Evolutionary conservation across 1,140 invertebrate genomes (phyloP), one percentile per base, ranked within the genome.

Genomic region (Pseudomyrmex gracilis): DNA sequence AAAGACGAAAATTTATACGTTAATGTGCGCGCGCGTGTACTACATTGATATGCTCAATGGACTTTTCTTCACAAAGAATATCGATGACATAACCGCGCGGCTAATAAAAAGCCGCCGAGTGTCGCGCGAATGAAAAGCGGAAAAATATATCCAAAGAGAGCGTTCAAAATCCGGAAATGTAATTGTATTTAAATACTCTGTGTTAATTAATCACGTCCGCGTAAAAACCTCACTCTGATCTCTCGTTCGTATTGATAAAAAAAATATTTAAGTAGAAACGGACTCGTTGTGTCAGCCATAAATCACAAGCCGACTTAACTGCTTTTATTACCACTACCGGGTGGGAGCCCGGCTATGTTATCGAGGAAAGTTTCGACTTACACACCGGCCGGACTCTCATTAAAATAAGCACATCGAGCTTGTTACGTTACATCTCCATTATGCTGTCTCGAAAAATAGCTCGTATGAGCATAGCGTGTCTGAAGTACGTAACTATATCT

Each of bases 291-390:
- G 83, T 77, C 76, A 73, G 58, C 55, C 83, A 84, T 88, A 88
- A 88, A 88, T 88, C 86, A 88, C 64, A 60, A 51, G 49, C 47
- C 51, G 76, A 87, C 87, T 87, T 87, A 85, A 88, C 87, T 88
- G 77, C 87, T 88, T 34, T 88, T 87, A 85, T 77, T 87, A 87
- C 60, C 74, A 83, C 82, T 34, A 34, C 34, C 34, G 3, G 71
- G 8, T 17, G 51, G 64, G 53, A 22, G 34, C 34, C 63, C 45
- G 83, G 82, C 66, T 67, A 82, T 82, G 86, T 88, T 88, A 88
- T 88, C 87, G 87, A 80, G 84, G 67, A 88, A 88, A 87, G 76
- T 88, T 87, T 68, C 82, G 57, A 71, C 68, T 84, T 80, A 57
- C 47, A 58, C 51, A 70, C 71, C 4, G 64, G 20, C 20, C 61